phyloP scores from a whole-genome alignment of 2,888 invertebrate species.

The Eurois occulta region DNA sequence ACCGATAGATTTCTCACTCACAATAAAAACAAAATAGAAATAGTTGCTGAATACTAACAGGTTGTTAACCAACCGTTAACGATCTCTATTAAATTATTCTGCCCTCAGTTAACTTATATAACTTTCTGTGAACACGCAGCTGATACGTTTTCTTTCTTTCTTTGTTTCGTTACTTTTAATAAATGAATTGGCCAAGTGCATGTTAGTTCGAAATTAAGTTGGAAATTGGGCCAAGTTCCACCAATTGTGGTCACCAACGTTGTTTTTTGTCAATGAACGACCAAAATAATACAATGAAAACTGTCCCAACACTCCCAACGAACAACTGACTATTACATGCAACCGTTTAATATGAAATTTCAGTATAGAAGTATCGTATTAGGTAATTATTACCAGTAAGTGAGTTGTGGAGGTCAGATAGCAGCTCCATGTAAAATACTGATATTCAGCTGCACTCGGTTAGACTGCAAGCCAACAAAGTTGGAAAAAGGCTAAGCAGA shows the following conservation, averaged over 20 bases:
- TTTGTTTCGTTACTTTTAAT: constrained; percentile 46
- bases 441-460: background rate
- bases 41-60: constrained; percentile 35
- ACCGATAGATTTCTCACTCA: constrained; percentile 1
- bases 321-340: too few species aligned
- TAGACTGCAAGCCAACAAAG: background rate
- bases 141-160: constrained; percentile 49
- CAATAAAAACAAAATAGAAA: constrained; percentile 47
- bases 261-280: constrained; percentile 12
- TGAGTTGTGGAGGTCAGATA: background rate
- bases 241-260: constrained; percentile 37
- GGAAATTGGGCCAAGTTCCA: constrained; percentile 47
- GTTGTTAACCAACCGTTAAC: constrained; percentile 56
- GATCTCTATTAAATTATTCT: constrained; percentile 57
- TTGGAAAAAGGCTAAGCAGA: background rate
- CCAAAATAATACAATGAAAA: background rate
- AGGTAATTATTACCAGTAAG: background rate
- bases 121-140: constrained; percentile 59
- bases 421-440: background rate
- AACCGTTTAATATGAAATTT: background rate
- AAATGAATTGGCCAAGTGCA: constrained; percentile 58
- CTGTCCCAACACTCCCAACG: too few species aligned
- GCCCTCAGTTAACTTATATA: constrained; percentile 47
- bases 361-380: background rate
- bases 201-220: constrained; percentile 53